phyloP scores from a whole-genome alignment of 2,113 vertebrate species.

The Cinclus cinclus region DNA sequence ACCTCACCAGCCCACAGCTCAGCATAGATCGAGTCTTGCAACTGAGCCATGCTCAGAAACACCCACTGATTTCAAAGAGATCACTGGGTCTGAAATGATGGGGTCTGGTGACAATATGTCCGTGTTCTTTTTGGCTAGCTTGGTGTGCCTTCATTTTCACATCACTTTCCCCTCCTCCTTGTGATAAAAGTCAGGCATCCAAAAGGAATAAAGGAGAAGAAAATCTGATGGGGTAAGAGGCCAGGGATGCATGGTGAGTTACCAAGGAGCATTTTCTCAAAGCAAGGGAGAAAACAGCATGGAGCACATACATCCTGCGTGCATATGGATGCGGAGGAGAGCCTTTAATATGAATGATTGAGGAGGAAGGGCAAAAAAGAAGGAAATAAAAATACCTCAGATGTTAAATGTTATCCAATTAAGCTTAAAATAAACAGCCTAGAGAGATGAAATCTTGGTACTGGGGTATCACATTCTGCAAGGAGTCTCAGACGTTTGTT shows the following conservation, averaged over 20 bases:
- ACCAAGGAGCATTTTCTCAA: slow-evolving; percentile 35
- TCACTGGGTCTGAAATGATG: neutral
- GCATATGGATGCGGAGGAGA: neutral
- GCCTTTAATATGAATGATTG: neutral
- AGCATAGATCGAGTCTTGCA: neutral
- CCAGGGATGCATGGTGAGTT: neutral
- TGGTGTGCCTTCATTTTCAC: slow-evolving; percentile 1
- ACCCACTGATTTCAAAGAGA: slow-evolving; percentile 52
- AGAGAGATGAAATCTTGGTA: slow-evolving; percentile 57
- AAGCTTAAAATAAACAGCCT: slow-evolving; percentile 69
- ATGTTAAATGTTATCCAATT: slow-evolving; percentile 76
- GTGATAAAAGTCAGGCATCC: slow-evolving; percentile 35
- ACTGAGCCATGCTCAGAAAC: neutral
- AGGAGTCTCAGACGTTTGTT: slow-evolving; percentile 59
- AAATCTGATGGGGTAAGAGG: neutral
- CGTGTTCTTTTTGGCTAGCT: neutral
- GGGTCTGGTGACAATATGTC: slow-evolving; percentile 46
- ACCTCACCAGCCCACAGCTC: slow-evolving; percentile 11
- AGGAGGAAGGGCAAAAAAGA: neutral
- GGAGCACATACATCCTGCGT: slow-evolving; percentile 33
- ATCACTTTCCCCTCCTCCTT: slow-evolving; percentile 30
- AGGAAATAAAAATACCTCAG: slow-evolving; percentile 32
- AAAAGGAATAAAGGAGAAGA: slow-evolving; percentile 32
- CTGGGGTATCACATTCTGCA: slow-evolving; percentile 16
- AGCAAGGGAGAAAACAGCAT: slow-evolving; percentile 29